phyloP scores from a whole-genome alignment of 2,888 invertebrate species.

The Timema podura region DNA sequence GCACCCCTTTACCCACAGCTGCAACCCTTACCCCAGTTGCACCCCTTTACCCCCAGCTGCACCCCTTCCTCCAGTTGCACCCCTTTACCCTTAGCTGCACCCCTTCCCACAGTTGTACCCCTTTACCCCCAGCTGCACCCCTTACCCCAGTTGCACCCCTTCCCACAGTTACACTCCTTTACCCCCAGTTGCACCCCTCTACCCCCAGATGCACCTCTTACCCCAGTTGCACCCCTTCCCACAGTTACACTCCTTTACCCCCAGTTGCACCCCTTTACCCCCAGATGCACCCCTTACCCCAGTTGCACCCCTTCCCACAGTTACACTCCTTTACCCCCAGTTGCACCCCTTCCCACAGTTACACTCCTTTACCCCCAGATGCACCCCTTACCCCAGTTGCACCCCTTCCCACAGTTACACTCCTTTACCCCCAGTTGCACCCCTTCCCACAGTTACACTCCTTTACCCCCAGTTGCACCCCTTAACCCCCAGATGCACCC shows the following conservation, averaged over 20 bases:
- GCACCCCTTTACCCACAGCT: not conserved
- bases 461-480: too few species aligned
- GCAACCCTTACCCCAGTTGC: not conserved
- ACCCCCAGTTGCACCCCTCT: not conserved
- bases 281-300: constrained; percentile 1
- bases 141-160: not conserved
- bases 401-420: too few species aligned
- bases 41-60: not conserved
- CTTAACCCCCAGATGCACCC: too few species aligned
- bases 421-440: too few species aligned
- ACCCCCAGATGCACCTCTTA: not conserved
- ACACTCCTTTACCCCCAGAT: too few species aligned
- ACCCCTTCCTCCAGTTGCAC: not conserved
- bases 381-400: too few species aligned
- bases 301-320: too few species aligned
- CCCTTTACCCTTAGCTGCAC: not conserved
- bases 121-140: not conserved
- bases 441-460: too few species aligned
- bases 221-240: not conserved
- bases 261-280: not conserved
- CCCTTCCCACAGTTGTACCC: not conserved
- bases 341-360: too few species aligned
- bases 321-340: too few species aligned
- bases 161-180: too few species aligned
- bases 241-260: not conserved